phyloP scores from a whole-genome alignment of 2,113 vertebrate species.

The Microtus montanus region DNA sequence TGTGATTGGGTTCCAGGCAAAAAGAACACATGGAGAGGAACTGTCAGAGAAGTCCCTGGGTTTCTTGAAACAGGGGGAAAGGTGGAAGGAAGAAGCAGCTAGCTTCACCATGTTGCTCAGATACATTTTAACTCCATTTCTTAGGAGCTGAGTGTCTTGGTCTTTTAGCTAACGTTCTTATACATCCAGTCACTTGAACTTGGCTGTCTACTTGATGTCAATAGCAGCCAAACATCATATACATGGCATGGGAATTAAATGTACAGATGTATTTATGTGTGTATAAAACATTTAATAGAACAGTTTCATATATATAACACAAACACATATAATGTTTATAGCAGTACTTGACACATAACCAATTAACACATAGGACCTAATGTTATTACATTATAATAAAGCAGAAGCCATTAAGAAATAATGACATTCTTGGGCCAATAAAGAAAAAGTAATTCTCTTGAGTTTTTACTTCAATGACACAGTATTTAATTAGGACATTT shows the following conservation, averaged over 20 bases:
- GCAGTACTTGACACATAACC: background rate
- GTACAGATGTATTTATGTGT: background rate
- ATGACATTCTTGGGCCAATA: background rate
- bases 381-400: background rate
- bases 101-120: too few relatives aligned
- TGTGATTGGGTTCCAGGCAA: background rate
- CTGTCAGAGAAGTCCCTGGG: background rate
- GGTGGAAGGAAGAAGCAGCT: background rate
- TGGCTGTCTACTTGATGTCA: background rate
- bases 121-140: background rate
- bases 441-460: background rate
- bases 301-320: background rate
- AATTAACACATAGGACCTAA: background rate
- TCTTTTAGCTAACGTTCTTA: background rate
- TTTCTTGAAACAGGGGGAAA: background rate
- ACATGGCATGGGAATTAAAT: background rate
- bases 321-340: background rate
- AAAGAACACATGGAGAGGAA: background rate
- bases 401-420: background rate
- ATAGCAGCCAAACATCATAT: background rate
- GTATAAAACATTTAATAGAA: background rate
- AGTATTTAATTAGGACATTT: background rate
- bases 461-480: background rate
- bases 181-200: background rate
- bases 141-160: background rate